Base-by-base conservation (phyloP, 2,113 vertebrate genomes). In the Euleptes europaea region DNA sequence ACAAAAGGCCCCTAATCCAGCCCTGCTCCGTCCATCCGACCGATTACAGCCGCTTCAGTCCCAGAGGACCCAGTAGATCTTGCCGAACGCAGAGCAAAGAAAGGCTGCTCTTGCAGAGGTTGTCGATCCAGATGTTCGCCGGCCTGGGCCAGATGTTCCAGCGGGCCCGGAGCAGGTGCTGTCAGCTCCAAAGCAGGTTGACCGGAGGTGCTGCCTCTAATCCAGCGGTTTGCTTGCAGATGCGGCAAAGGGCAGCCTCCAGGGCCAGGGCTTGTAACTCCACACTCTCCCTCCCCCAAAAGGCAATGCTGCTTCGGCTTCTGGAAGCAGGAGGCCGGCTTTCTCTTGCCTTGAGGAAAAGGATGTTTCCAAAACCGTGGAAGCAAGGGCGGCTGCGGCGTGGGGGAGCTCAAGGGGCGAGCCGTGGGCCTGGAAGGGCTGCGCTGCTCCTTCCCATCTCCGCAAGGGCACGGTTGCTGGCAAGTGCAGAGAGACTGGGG, bases 311-410 rank as follows among this genome's bases (percentile, higher is more conserved):
- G 54, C 21, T 57, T 23, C 4, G 21, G 60, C 60, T 63, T 63
- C 60, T 28, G 7, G 21, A 26, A 63, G 60, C 60, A 26, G 60
- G 60, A 63, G 60, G 54, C 26, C 26, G 9, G 44, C 67, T 60
- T 72, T 69, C 44, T 73, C 69, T 74, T 13, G 35, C 76, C 40
- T 72, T 44, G 42, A 31, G 23, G 35, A 13, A 14, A 11, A 7
- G 51, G 28, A 80, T 17, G 65, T 21, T 38, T 2, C 15, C 0
- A 7, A 71, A 67, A 23, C 69, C 31, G 11, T 38, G 33, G 31
- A 47, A 71, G 90, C 87, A 80, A 78, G 82, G 86, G 90, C 87
- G 86, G 87, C 79, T 21, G 13, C 69, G 5, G 63, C 31, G 83
- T 21, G 26, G 35, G 81, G 12, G 44, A 44, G 79, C 63, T 42